Base-by-base conservation (phyloP, 2,888 invertebrate species). In the Tineola bisselliella region DNA sequence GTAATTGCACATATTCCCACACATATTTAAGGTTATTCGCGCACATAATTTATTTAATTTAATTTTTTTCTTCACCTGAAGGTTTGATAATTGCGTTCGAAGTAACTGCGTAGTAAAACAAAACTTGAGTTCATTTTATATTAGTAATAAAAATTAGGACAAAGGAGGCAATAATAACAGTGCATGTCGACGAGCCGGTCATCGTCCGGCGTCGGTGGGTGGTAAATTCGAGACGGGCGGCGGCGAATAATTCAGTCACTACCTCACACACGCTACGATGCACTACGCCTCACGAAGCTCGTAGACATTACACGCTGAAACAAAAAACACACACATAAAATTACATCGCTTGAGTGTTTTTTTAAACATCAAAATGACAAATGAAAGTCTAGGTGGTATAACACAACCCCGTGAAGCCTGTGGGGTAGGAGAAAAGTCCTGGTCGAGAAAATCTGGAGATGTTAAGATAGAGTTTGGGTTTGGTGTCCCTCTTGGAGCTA, bases 391-490 rank as follows among this genome's bases (percentile, higher is more conserved):
- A 38, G 44, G 70, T 12, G 71, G 69, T 0, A 64, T 6, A 25
- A 25, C 25, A 25, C n/a, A n/a, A n/a, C 70, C 0, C 61, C 65
- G 25, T 43, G 75, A 73, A 61, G 64, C 70, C 19, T 52, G 48
- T n/a, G 58, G 58, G 13, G 65, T 66, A 8, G 61, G 70, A 11
- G 65, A 69, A 18, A 73, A 76, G 1, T 75, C 81, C 18, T 79
- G 81, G 82, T 68, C 73, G 17, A 65, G 76, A 17, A 71, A 79
- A 10, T 69, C 83, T 2, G 88, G 89, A 44, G 88, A 89, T 60
- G 84, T 90, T 63, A 89, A 90, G 71, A 79, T 89, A 38, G 89
- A 90, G 72, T 76, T 87, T 15, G 86, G 86, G 0, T 84, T 87
- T 57, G 86, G 88, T 44, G 78, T 84, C 60, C 88, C 89, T 8